Conservation (phyloP, 2,888 invertebrate genomes). For the Pyrgus malvae region DNA sequence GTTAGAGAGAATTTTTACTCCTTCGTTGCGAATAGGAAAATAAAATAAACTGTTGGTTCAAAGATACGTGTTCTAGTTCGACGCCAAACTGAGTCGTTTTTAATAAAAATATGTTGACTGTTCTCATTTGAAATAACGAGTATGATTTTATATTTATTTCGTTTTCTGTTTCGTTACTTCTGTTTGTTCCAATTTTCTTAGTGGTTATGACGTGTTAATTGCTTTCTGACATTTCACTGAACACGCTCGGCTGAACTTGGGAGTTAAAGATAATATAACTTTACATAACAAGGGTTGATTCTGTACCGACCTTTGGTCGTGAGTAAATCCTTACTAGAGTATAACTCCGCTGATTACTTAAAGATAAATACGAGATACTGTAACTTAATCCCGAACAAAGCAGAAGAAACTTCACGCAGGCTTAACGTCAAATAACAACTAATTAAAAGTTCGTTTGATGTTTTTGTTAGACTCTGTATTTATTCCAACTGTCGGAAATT, state of each 20-base stretch:
- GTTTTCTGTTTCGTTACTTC: not conserved
- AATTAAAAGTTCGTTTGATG: not conserved
- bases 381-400: not conserved
- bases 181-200: not conserved
- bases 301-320: not conserved
- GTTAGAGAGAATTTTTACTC: slow-evolving; percentile 20
- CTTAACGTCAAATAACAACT: not conserved
- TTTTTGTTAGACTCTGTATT: not conserved
- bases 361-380: not conserved
- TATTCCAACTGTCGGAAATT: not conserved
- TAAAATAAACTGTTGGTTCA: slow-evolving; percentile 23
- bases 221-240: not conserved
- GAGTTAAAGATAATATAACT: not conserved
- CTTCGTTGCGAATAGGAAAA: slow-evolving; percentile 17
- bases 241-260: not conserved
- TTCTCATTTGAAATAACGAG: not conserved
- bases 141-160: not conserved
- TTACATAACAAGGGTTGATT: not conserved
- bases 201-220: not conserved
- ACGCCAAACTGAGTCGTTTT: not conserved
- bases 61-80: slow-evolving; percentile 9
- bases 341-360: not conserved
- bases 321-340: not conserved
- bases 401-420: not conserved
- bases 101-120: not conserved